Percentiles rank a stretch among this genome's conserved stretches.
phyloP scores from a whole-genome alignment of 2,888 invertebrate genomes.

The Strigamia maritima region DNA sequence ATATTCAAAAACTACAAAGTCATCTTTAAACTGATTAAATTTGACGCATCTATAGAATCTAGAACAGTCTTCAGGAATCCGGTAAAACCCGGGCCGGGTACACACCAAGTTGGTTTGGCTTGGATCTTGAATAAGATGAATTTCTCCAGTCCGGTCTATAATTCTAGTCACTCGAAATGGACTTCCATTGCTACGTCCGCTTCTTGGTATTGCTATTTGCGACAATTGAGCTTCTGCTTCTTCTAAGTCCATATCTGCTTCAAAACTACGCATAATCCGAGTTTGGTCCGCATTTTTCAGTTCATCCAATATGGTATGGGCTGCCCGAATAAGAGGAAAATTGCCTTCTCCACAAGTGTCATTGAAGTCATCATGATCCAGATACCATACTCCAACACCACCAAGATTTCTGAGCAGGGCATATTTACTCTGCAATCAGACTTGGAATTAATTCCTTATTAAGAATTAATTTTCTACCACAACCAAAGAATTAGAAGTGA shows the following conservation, averaged over 20 bases:
- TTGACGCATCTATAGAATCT: conserved; percentile 77
- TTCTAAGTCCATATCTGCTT: conserved; percentile 36
- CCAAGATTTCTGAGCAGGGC: conserved; percentile 67
- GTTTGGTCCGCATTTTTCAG: conserved; percentile 39
- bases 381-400: conserved; percentile 62
- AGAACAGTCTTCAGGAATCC: conserved; percentile 71
- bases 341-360: conserved; percentile 45
- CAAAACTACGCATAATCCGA: conserved; percentile 39
- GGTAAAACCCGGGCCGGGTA: conserved; percentile 72
- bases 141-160: conserved; percentile 69
- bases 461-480: neutral
- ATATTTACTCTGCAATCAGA: conserved; percentile 62
- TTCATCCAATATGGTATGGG: conserved; percentile 48
- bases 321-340: conserved; percentile 46
- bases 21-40: conserved; percentile 69
- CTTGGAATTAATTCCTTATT: neutral
- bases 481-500: neutral
- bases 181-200: neutral
- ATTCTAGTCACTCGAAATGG: conserved; percentile 70
- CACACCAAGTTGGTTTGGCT: conserved; percentile 52
- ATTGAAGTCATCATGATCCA: conserved; percentile 61
- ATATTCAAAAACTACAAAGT: conserved; percentile 75
- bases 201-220: neutral
- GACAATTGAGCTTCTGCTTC: neutral
- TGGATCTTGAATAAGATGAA: conserved; percentile 60